Percentiles rank a stretch among this genome's conserved stretches.
Conservation (phyloP, 92 coral and sea anemone genomes). For the Porites divaricata region DNA sequence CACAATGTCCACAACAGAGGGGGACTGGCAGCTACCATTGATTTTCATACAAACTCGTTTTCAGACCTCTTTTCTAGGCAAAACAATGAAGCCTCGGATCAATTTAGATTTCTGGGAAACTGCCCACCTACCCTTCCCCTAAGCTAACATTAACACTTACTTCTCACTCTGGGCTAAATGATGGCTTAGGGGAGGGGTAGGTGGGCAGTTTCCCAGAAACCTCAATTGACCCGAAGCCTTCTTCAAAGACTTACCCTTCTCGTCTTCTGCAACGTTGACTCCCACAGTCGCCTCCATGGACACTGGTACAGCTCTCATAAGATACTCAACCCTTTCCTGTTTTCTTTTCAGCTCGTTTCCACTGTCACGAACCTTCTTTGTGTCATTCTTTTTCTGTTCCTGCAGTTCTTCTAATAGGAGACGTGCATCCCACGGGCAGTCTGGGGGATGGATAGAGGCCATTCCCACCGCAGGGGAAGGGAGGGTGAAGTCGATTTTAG, state of each 20-base stretch:
- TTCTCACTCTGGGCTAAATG: too few species aligned
- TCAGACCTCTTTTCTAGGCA: too few species aligned
- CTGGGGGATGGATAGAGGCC: too few species aligned
- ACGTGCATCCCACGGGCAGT: conserved; percentile 42
- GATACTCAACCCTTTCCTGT: conserved; percentile 71
- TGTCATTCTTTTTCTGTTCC: conserved; percentile 69
- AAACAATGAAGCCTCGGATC: too few species aligned
- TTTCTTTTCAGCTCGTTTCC: conserved; percentile 68
- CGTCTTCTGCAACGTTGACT: conserved; percentile 73
- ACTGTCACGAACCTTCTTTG: conserved; percentile 78
- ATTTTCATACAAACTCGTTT: too few species aligned
- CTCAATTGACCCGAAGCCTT: too few species aligned
- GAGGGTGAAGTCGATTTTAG: neutral
- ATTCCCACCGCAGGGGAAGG: neutral
- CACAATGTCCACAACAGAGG: neutral
- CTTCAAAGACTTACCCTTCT: conserved; percentile 57
- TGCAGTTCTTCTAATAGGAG: conserved; percentile 87
- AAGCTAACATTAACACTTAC: too few species aligned
- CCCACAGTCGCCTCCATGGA: conserved; percentile 91
- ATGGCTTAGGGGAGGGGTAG: too few species aligned
- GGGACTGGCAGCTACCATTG: too few species aligned
- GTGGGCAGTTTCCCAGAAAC: too few species aligned
- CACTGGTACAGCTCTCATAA: conserved; percentile 86
- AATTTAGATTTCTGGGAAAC: too few species aligned
- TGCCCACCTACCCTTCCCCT: too few species aligned